Percentiles rank a stretch among this genome's conserved stretches.
Conservation (phyloP, 1,140 invertebrate genomes). For the Oedothorax gibbosus region DNA sequence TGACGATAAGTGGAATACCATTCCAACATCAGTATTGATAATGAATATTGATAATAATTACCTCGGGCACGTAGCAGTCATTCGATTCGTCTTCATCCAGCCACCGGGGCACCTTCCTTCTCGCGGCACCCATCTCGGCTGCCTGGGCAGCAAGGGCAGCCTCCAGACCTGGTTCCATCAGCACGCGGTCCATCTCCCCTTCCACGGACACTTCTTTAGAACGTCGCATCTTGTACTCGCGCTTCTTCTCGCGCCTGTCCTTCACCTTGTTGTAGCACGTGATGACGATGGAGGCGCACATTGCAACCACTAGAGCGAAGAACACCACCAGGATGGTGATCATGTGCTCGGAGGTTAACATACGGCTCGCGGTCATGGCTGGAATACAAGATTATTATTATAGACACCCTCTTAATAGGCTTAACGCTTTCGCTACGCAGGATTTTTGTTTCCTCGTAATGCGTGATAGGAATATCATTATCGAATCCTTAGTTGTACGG, state of each 20-base stretch:
- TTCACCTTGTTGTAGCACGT: slow-evolving; percentile 66
- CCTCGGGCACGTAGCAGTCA: slow-evolving; percentile 65
- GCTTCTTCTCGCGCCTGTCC: slow-evolving; percentile 64
- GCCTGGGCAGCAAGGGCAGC: slow-evolving; percentile 58
- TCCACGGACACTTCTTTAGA: slow-evolving; percentile 64
- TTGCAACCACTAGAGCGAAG: slow-evolving; percentile 84
- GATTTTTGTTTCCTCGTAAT: too few relatives aligned
- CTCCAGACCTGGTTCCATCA: slow-evolving; percentile 51
- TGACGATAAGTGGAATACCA: too few relatives aligned
- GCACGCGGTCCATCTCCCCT: slow-evolving; percentile 47
- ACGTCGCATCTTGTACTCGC: slow-evolving; percentile 64
- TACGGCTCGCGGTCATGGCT: slow-evolving; percentile 44
- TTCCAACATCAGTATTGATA: too few relatives aligned
- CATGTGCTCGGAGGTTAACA: slow-evolving; percentile 76
- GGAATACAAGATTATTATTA: background rate
- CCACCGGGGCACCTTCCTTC: slow-evolving; percentile 46
- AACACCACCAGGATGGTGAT: slow-evolving; percentile 91
- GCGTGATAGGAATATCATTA: too few relatives aligned
- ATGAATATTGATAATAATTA: background rate
- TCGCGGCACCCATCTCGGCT: slow-evolving; percentile 55
- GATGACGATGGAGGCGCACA: slow-evolving; percentile 74
- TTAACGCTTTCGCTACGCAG: too few relatives aligned
- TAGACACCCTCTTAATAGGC: too few relatives aligned
- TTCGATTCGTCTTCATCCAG: slow-evolving; percentile 63
- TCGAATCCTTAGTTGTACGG: too few relatives aligned